A percentile compares a stretch with the other conserved stretches of the same genome.
These are phyloP conservation scores for Agrilus planipennis DNA, from an alignment of 1,140 invertebrate species.

Conservation along the genomic window DNA sequence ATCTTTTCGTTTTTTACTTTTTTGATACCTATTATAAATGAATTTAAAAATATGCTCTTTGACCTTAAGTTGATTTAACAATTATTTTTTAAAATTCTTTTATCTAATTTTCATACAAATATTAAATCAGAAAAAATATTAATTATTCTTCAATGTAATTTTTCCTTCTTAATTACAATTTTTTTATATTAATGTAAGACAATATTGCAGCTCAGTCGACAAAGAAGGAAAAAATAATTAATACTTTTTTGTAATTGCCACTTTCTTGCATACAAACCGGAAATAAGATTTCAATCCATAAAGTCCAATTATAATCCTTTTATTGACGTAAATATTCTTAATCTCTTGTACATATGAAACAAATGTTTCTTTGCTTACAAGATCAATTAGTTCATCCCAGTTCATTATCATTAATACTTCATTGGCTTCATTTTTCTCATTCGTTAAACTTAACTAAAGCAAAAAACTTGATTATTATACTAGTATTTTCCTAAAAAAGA, in stretches of 20 bases:
- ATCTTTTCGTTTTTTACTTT: conserved; percentile 13
- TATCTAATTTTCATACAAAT: background rate
- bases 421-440: conserved; percentile 12
- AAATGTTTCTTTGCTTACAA: conserved; percentile 30
- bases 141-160: background rate
- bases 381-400: conserved; percentile 30
- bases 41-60: background rate
- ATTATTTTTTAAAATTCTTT: background rate
- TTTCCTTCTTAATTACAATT: too few species aligned
- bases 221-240: too few species aligned
- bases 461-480: conserved; percentile 10
- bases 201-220: too few species aligned
- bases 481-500: conserved; percentile 2
- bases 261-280: conserved; percentile 7
- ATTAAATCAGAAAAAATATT: background rate
- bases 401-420: conserved; percentile 35
- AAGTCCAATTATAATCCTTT: conserved; percentile 34
- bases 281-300: conserved; percentile 39
- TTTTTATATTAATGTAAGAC: too few species aligned
- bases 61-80: background rate
- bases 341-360: conserved; percentile 23
- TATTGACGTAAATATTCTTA: conserved; percentile 17
- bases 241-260: background rate
- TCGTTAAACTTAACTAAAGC: conserved; percentile 21
- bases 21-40: conserved; percentile 8